Evolutionary conservation across 2,113 vertebrate genomes (phyloP).

Genomic region (Xiphophorus hellerii): DNA sequence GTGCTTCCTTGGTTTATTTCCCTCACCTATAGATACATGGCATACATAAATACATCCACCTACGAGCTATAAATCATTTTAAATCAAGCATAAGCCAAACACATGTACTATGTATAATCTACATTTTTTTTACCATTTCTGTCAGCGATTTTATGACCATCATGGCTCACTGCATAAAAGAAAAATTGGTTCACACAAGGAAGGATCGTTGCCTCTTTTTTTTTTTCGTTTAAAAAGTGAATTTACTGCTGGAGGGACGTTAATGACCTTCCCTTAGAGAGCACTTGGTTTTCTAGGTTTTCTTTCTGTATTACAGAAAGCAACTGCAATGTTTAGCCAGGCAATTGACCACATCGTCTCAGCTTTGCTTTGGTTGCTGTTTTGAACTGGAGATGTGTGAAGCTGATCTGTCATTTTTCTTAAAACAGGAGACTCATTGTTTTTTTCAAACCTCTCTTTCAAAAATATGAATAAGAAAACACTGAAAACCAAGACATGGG

Average conservation of each 20-base stretch:
- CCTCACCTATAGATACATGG: constrained; percentile 38
- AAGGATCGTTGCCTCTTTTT: neutral
- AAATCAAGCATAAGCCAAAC: constrained; percentile 34
- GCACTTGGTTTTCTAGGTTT: constrained; percentile 66
- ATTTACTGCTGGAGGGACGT: constrained; percentile 75
- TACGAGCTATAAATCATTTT: constrained; percentile 29
- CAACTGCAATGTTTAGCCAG: constrained; percentile 72
- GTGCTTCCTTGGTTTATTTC: constrained; percentile 45
- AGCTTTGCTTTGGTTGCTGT: constrained; percentile 59
- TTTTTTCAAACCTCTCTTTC: constrained; percentile 31
- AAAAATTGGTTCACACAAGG: neutral
- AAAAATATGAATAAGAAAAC: constrained; percentile 21
- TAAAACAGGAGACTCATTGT: constrained; percentile 37
- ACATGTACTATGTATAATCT: constrained; percentile 42
- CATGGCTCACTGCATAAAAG: constrained; percentile 36
- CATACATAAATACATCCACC: constrained; percentile 30
- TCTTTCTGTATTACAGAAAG: constrained; percentile 68
- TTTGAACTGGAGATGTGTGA: constrained; percentile 59
- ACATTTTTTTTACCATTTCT: constrained; percentile 33
- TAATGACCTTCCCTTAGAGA: constrained; percentile 67
- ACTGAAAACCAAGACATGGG: neutral
- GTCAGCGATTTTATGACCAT: constrained; percentile 58
- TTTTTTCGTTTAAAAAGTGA: constrained; percentile 29
- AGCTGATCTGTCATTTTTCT: constrained; percentile 65
- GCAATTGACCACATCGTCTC: constrained; percentile 60